These are phyloP conservation scores for Pipistrellus nathusii DNA, from an alignment of 2,797 vertebrate species.

Conservation along the genomic window DNA sequence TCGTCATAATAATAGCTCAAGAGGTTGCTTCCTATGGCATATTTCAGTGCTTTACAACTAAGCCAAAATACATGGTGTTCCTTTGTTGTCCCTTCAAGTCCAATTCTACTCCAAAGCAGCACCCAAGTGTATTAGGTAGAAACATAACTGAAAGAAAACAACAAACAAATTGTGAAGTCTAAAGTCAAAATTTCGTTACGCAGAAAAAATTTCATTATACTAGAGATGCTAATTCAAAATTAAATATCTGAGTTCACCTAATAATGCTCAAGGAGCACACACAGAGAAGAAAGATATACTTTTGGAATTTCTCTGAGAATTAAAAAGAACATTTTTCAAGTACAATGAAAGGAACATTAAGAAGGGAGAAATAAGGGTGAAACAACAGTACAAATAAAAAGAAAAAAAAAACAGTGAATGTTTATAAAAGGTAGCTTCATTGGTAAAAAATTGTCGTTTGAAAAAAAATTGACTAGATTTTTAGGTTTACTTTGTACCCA, in stretches of 20 bases:
- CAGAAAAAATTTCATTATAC: background rate
- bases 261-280: background rate
- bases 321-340: background rate
- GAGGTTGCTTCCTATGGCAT: background rate
- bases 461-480: background rate
- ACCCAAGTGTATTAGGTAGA: background rate
- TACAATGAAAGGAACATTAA: background rate
- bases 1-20: background rate
- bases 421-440: background rate
- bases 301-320: background rate
- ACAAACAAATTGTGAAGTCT: background rate
- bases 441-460: background rate
- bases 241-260: background rate
- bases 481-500: background rate
- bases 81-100: background rate
- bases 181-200: background rate
- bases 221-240: background rate
- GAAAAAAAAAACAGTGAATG: background rate
- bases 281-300: background rate
- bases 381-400: background rate
- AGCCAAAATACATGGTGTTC: background rate
- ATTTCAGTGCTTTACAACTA: background rate
- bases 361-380: background rate
- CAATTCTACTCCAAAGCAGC: background rate
- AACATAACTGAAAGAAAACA: background rate